Evolutionary conservation across 2,113 vertebrate genomes (phyloP), one percentile per base, ranked within the genome.

Genomic region (Anser cygnoides): DNA sequence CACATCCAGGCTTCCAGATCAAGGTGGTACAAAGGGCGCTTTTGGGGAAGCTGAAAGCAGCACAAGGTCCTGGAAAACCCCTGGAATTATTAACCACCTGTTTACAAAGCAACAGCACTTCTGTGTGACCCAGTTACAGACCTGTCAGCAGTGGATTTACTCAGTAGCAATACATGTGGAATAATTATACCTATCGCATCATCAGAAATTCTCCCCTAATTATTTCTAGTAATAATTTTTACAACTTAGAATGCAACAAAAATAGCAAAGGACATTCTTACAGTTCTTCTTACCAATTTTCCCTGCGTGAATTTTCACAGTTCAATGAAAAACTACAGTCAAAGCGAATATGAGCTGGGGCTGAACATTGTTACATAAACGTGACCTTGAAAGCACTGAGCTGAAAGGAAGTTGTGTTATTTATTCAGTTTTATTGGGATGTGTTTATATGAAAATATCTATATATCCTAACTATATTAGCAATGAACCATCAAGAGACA

Each of bases 161-260:
- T 93, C 95, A 95, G 55, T 62, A 90, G 93, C 71, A 93, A 87
- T 58, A 90, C 35, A 84, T 19, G 57, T 20, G 57, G 63, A 55
- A 50, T 76, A 96, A 88, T 96, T 95, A 95, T 33, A 96, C 95
- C 86, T 95, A 91, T 65, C 1, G 0, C 33, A 78, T 70, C 92
- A 72, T 16, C 85, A 70, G 11, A 67, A 35, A 11, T 67, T 71
- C 66, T 71, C 58, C 35, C 26, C 37, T 70, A 35, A 35, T 80
- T 83, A 52, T 46, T 93, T 80, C 54, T 49, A 73, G 46, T 31
- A 22, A 35, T 16, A 14, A 41, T 58, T 91, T 89, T 90, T 80
- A 57, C 17, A 84, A 13, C 46, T 90, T 50, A 28, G 5, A 68
- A 80, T 10, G 25, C 52, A 90, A 52, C 6, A 68, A 31, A 67